Percentiles rank a stretch among this genome's conserved stretches.
These are phyloP conservation scores for Siniperca knerii DNA, from an alignment of 2,113 vertebrate genomes.

Conservation along the genomic window DNA sequence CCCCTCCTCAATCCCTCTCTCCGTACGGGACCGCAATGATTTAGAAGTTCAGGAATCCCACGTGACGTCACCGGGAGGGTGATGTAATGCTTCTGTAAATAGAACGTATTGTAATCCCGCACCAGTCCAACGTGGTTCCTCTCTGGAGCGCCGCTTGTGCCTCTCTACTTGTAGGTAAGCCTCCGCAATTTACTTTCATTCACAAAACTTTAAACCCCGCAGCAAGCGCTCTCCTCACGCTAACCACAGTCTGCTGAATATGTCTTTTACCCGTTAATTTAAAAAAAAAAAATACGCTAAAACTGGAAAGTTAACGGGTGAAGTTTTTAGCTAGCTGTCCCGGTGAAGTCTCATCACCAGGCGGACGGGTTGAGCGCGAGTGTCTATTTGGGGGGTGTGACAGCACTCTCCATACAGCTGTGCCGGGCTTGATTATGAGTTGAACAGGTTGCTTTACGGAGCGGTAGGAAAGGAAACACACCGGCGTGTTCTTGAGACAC, in stretches of 20 bases:
- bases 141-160: conserved; percentile 89
- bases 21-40: conserved; percentile 94
- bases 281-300: not conserved
- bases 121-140: conserved; percentile 99
- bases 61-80: conserved; percentile 96
- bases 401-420: conserved; percentile 69
- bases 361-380: conserved; percentile 47
- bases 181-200: conserved; percentile 64
- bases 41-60: conserved; percentile 99
- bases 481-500: conserved; percentile 42
- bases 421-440: conserved; percentile 64
- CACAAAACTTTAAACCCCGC: conserved; percentile 59
- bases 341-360: conserved; percentile 54
- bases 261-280: not conserved
- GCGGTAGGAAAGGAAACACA: not conserved
- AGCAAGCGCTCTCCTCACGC: not conserved
- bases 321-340: conserved; percentile 22
- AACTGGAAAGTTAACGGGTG: conserved; percentile 29
- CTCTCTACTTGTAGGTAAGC: conserved; percentile 86
- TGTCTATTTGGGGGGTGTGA: conserved; percentile 79
- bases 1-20: conserved; percentile 63
- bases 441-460: conserved; percentile 56
- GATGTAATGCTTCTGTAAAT: conserved; percentile 99
- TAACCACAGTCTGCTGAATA: not conserved
- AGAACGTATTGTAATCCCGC: conserved; percentile 98